Evolutionary conservation across 2,113 vertebrate species (phyloP).

Genomic region (Cynocephalus volans): DNA sequence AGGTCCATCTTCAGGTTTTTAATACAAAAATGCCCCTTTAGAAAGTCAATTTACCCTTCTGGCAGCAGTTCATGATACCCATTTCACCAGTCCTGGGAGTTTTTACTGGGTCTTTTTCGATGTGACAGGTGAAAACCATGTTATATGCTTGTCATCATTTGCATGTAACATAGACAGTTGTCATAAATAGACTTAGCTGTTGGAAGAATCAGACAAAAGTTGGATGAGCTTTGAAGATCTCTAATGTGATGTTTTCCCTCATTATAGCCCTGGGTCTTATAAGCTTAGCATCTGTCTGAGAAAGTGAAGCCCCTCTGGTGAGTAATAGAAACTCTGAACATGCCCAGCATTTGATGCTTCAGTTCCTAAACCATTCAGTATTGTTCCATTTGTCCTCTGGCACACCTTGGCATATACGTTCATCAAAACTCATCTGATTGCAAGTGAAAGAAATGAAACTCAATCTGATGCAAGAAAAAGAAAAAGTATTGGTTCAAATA

Average conservation of each 20-base stretch:
- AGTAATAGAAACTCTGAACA: background rate
- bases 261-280: background rate
- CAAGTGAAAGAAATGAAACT: constrained; percentile 11
- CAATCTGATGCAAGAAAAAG: background rate
- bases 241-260: background rate
- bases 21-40: background rate
- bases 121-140: background rate
- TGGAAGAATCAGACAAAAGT: background rate
- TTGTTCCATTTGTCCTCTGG: background rate
- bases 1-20: background rate
- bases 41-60: background rate
- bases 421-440: background rate
- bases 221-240: background rate
- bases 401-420: background rate
- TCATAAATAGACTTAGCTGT: background rate
- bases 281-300: background rate
- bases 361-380: background rate
- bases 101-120: background rate
- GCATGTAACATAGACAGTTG: background rate
- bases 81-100: background rate
- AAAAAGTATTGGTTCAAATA: background rate
- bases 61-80: background rate
- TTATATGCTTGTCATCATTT: background rate
- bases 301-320: background rate
- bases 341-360: background rate